A percentile compares a stretch with the other conserved stretches of the same genome.
These are phyloP conservation scores for Trichonephila clavipes DNA, from an alignment of 1,140 invertebrate species.

Conservation along the genomic window DNA sequence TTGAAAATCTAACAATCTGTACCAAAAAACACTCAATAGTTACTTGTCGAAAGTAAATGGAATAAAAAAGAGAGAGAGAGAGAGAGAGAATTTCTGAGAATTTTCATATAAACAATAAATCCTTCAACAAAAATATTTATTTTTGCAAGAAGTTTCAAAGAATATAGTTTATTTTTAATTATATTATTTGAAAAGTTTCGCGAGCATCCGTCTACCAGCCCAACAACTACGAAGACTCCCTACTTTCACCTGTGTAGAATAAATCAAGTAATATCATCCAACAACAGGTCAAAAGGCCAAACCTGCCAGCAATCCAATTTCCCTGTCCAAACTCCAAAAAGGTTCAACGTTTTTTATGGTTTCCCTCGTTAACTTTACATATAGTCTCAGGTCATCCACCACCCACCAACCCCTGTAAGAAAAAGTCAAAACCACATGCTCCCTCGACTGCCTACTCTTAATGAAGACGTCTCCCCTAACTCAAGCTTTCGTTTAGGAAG, in stretches of 20 bases:
- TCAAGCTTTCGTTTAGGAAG: neutral
- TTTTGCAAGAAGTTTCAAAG: no score
- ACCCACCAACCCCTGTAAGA: neutral
- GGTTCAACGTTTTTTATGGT: neutral
- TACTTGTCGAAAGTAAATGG: no score
- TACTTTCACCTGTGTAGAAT: neutral
- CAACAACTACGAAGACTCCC: no score
- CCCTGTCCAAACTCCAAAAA: neutral
- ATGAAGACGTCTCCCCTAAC: conserved; percentile 38
- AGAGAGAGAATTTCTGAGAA: no score
- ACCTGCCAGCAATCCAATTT: neutral
- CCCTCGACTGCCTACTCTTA: neutral
- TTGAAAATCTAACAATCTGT: no score
- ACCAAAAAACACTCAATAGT: no score
- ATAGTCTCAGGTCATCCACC: neutral
- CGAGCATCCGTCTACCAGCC: no score
- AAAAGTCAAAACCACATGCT: neutral
- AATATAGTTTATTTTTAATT: no score
- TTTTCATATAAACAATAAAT: no score
- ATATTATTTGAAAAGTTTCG: no score
- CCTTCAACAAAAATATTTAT: no score
- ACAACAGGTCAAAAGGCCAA: neutral
- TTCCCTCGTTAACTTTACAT: neutral
- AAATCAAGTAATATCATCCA: neutral
- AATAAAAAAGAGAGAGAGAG: no score